Evolutionary conservation across 2,113 vertebrate genomes (phyloP), one percentile per base, ranked within the genome.

Genomic region (Tyto alba): DNA sequence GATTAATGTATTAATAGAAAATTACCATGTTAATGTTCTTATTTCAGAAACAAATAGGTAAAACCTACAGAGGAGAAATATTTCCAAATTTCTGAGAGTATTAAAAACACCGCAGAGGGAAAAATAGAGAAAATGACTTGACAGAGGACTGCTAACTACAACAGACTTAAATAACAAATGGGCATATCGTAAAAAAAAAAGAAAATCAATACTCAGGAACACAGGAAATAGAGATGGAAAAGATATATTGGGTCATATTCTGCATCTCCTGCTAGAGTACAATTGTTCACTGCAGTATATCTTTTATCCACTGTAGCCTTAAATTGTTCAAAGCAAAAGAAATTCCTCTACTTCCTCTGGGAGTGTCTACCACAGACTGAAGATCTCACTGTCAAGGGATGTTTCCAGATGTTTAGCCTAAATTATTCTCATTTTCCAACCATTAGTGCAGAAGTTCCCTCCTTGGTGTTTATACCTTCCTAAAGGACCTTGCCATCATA

Each of bases 361-460:
- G 95, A 94, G 8, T 68, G 30, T 88, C 74, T 95, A 95, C 92
- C 82, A 89, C 84, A 90, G 74, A 85, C 84, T 74, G 79, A 87
- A 93, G 85, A 92, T 86, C 89, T 92, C 8, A 6, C 80, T 95
- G 88, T 93, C 94, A 78, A 72, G 90, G 94, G 89, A 95, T 78
- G 53, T 96, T 96, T 95, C 95, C 95, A 92, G 89, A 56, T 30
- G 3, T 97, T 96, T 97, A 97, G 93, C 67, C 91, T 96, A 95
- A 90, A 90, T 95, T 90, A 93, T 87, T 45, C 57, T 93, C 74
- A 56, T 95, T 96, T 97, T 96, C 90, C 86, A 95, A 1, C 71
- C 72, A 50, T 79, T 93, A 52, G 40, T 89, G 74, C 85, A 92
- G 52, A 81, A 88, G 67, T 69, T 90, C 45, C 62, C 69, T 96